phyloP scores from a whole-genome alignment of 2,888 invertebrate species.

The Cylloceria caligata region DNA sequence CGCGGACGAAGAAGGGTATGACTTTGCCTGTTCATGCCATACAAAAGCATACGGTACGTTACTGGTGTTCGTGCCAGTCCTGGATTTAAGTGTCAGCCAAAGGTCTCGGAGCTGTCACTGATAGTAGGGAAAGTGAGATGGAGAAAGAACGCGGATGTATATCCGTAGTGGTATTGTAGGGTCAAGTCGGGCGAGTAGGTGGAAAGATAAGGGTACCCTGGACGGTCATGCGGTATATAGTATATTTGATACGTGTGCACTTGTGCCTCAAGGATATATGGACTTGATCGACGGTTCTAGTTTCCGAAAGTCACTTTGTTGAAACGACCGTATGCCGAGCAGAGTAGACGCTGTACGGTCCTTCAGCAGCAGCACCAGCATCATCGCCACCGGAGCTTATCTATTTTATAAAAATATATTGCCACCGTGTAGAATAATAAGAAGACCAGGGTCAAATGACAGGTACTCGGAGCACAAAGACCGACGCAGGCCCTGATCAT shows the following conservation, averaged over 20 bases:
- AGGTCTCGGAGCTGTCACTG: slow-evolving; percentile 5
- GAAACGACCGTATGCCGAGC: slow-evolving; percentile 28
- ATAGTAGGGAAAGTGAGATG: slow-evolving; percentile 23
- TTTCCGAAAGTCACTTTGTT: slow-evolving; percentile 38
- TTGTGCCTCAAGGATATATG: not conserved
- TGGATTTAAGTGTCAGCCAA: slow-evolving; percentile 15
- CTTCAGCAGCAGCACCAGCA: not conserved
- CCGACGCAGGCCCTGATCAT: no score
- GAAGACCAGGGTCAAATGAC: no score
- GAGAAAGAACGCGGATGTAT: slow-evolving; percentile 9
- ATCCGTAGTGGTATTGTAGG: slow-evolving; percentile 8
- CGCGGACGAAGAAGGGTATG: not conserved
- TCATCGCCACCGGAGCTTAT: not conserved
- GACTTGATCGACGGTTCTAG: slow-evolving; percentile 23
- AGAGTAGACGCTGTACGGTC: slow-evolving; percentile 5
- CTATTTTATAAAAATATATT: no score
- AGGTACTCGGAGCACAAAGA: no score
- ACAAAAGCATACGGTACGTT: slow-evolving; percentile 28
- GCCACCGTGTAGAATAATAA: no score
- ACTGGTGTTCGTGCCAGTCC: not conserved
- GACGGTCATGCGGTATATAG: not conserved
- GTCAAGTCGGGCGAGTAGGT: not conserved
- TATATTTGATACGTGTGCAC: slow-evolving; percentile 4
- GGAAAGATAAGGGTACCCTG: not conserved
- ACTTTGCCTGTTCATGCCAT: slow-evolving; percentile 23